phyloP scores from a whole-genome alignment of 64 coral and sea anemone species.

The Dendronephthya gigantea region DNA sequence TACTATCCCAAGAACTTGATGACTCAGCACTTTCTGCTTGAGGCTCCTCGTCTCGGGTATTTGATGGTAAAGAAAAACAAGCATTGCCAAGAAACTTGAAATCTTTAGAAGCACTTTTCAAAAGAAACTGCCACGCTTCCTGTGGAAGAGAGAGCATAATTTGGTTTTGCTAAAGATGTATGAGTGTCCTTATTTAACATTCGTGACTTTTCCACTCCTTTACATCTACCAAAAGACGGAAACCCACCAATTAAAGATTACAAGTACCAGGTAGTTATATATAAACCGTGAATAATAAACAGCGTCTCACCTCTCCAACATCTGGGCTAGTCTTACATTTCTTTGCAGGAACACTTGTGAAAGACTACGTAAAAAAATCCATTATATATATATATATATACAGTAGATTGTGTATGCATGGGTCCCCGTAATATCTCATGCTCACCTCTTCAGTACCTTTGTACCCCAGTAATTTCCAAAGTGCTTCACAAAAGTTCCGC shows the following conservation, averaged over 20 bases:
- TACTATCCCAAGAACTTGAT: neutral
- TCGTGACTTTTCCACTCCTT: too few relatives aligned
- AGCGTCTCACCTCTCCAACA: neutral
- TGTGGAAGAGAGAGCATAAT: neutral
- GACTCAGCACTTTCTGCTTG: neutral
- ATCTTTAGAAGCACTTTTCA: neutral
- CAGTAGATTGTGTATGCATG: neutral
- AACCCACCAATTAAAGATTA: too few relatives aligned
- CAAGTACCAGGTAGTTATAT: too few relatives aligned
- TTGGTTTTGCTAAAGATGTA: neutral
- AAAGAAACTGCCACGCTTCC: neutral
- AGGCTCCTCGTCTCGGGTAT: neutral
- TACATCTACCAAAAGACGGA: too few relatives aligned
- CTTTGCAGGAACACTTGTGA: constrained; percentile 12
- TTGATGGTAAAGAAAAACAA: neutral
- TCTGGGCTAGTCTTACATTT: neutral
- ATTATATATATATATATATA: neutral
- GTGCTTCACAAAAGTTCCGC: neutral
- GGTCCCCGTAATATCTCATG: neutral
- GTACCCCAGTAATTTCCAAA: neutral
- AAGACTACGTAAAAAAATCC: neutral
- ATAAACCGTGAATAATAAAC: too few relatives aligned
- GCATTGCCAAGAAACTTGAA: neutral
- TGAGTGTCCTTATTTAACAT: too few relatives aligned
- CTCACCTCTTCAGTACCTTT: neutral